A percentile compares a stretch with the other conserved stretches of the same genome.
phyloP scores from a whole-genome alignment of 1,140 invertebrate genomes.

The Tribolium castaneum region DNA sequence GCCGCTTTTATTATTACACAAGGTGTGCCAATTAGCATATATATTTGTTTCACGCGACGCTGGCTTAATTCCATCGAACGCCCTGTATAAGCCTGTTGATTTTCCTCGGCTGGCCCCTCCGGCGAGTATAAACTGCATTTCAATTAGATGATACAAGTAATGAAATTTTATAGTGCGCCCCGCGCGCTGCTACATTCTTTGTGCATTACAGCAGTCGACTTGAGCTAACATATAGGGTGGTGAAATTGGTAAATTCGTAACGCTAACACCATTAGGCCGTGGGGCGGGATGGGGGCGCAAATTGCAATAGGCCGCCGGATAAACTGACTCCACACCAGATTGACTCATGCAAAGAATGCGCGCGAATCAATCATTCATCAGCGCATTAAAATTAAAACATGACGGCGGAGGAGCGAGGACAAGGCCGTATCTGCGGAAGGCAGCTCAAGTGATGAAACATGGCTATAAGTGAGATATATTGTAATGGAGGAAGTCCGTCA shows the following conservation, averaged over 20 bases:
- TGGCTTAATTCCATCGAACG: not conserved
- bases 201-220: conserved; percentile 56
- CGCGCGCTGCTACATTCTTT: conserved; percentile 57
- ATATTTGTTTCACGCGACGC: conserved; percentile 21
- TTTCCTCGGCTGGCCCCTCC: not conserved
- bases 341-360: conserved; percentile 63
- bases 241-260: conserved; percentile 65
- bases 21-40: conserved; percentile 28
- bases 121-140: conserved; percentile 50
- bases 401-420: not conserved
- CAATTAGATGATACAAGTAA: conserved; percentile 58
- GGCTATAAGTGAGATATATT: conserved; percentile 60
- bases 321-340: conserved; percentile 64
- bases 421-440: conserved; percentile 47
- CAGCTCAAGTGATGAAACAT: conserved; percentile 55
- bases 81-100: conserved; percentile 13
- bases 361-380: conserved; percentile 47
- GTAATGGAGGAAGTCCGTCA: conserved; percentile 57
- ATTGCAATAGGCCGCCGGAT: conserved; percentile 62
- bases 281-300: conserved; percentile 53
- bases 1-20: conserved; percentile 19
- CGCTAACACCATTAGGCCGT: conserved; percentile 63
- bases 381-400: conserved; percentile 42
- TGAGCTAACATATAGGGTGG: conserved; percentile 62
- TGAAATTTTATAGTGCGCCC: conserved; percentile 55